Conservation (phyloP, 2,113 vertebrate species). For the Pteronura brasiliensis region DNA sequence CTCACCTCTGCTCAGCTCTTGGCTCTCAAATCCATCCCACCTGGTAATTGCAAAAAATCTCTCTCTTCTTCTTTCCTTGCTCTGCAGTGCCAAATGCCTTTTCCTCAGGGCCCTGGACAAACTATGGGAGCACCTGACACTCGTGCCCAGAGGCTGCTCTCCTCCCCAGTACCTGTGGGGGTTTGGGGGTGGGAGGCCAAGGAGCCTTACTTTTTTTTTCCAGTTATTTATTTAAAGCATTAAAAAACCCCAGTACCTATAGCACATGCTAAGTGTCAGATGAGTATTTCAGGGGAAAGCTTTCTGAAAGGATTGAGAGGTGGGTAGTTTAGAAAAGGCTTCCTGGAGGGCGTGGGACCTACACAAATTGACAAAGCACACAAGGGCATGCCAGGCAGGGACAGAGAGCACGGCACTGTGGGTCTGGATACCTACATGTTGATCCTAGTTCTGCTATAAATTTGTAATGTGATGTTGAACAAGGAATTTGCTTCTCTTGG, state of each 20-base stretch:
- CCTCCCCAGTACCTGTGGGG: background rate
- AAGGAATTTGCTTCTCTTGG: background rate
- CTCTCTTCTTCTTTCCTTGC: background rate
- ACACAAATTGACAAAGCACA: background rate
- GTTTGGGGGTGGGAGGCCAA: background rate
- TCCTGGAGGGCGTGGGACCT: background rate
- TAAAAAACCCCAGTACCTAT: background rate
- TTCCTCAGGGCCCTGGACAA: background rate
- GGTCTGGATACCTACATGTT: background rate
- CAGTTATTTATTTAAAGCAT: background rate
- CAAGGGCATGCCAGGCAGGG: background rate
- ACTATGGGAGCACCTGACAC: background rate
- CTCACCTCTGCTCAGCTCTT: slow-evolving; percentile 37
- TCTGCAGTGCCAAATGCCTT: slow-evolving; percentile 26
- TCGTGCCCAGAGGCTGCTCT: background rate
- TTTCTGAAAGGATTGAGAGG: slow-evolving; percentile 27
- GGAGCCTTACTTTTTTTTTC: background rate
- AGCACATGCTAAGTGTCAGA: slow-evolving; percentile 24
- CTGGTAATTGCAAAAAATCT: slow-evolving; percentile 41
- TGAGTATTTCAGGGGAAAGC: background rate
- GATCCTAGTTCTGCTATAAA: background rate
- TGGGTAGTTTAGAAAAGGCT: slow-evolving; percentile 16
- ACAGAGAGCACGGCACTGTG: background rate
- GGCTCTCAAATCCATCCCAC: slow-evolving; percentile 45
- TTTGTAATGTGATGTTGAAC: slow-evolving; percentile 23